phyloP scores from a whole-genome alignment of 30 jellyfish, hydroid and myxozoan genomes.

The Rhopilema esculentum region DNA sequence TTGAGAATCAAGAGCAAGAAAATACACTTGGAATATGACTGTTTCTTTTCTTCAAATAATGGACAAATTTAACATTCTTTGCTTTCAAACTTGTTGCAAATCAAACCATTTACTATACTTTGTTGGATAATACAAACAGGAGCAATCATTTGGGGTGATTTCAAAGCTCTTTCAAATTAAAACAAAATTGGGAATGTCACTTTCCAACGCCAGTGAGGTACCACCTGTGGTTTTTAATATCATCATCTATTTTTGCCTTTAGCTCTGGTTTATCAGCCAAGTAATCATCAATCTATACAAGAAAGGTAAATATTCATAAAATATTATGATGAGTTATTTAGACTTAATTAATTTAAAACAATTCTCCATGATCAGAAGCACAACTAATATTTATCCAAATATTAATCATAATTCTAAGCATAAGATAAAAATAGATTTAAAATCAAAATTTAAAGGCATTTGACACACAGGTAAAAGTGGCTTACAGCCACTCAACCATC shows the following conservation, averaged over 20 bases:
- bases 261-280: conserved; percentile 67
- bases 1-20: not conserved
- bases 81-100: not conserved
- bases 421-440: no score
- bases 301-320: no score
- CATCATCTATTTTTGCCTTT: conserved; percentile 57
- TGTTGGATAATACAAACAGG: not conserved
- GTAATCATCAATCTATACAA: conserved; percentile 55
- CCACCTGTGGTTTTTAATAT: conserved; percentile 70
- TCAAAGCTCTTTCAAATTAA: not conserved
- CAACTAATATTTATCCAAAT: no score
- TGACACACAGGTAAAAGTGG: no score
- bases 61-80: not conserved
- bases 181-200: not conserved
- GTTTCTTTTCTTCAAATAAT: not conserved
- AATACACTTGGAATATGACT: not conserved
- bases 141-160: not conserved
- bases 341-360: no score
- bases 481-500: no score
- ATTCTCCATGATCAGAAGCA: not conserved
- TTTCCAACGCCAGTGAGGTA: conserved; percentile 25
- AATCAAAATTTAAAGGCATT: no score
- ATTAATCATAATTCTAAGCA: no score
- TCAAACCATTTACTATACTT: not conserved
- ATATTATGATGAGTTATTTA: no score